phyloP scores from a whole-genome alignment of 2,888 invertebrate species.

The Diaphora mendica region DNA sequence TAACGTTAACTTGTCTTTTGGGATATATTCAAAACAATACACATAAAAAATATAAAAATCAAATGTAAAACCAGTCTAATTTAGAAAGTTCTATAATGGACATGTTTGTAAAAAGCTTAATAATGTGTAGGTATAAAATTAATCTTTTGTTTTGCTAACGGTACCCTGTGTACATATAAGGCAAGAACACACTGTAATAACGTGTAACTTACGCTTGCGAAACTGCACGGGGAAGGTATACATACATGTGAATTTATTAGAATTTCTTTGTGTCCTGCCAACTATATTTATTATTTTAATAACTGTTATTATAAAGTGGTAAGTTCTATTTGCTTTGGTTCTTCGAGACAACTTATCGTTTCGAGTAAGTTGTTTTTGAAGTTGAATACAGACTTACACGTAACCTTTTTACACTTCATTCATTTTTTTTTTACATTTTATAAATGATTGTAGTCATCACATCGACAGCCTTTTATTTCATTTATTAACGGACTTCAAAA shows the following conservation, averaged over 20 bases:
- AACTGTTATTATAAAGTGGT: conserved; percentile 19
- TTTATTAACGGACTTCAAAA: too few species aligned
- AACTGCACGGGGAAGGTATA: conserved; percentile 46
- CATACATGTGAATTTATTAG: conserved; percentile 51
- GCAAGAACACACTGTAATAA: conserved; percentile 52
- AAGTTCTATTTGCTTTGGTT: conserved; percentile 12
- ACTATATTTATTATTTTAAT: conserved; percentile 24
- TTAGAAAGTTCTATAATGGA: background rate
- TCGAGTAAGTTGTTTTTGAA: background rate
- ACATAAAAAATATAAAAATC: too few species aligned
- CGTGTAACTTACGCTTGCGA: conserved; percentile 51
- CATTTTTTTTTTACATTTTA: background rate
- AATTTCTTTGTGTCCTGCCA: conserved; percentile 35
- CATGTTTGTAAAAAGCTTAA: background rate
- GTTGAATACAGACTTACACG: background rate
- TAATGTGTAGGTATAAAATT: background rate
- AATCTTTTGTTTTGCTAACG: conserved; percentile 35
- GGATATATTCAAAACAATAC: too few species aligned
- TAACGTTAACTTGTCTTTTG: too few species aligned
- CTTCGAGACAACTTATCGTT: background rate
- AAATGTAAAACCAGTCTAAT: background rate
- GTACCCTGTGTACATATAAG: conserved; percentile 35
- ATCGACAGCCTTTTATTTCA: too few species aligned
- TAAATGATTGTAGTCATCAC: too few species aligned
- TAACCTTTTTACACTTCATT: background rate